Percentiles rank a stretch among this genome's conserved stretches.
These are phyloP conservation scores for Drosophila mauritiana DNA, from an alignment of 1,140 invertebrate species.

Conservation along the genomic window DNA sequence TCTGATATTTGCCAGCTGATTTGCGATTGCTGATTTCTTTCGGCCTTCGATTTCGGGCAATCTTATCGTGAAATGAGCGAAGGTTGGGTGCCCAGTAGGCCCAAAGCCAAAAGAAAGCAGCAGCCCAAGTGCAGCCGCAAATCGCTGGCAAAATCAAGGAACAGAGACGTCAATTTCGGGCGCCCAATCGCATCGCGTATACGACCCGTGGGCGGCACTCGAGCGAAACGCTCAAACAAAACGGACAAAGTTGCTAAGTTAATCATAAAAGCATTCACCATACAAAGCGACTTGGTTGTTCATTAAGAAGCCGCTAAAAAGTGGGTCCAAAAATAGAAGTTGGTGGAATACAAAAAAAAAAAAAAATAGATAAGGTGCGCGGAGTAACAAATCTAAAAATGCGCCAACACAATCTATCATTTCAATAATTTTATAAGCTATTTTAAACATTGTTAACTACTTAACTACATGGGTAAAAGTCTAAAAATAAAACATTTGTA, in stretches of 20 bases:
- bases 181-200: slow-evolving; percentile 60
- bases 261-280: slow-evolving; percentile 60
- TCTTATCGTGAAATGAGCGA: slow-evolving; percentile 49
- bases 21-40: slow-evolving; percentile 28
- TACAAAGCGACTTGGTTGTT: slow-evolving; percentile 42
- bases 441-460: background rate
- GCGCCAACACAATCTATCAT: background rate
- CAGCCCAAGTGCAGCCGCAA: slow-evolving; percentile 30
- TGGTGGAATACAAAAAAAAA: background rate
- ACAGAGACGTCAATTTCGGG: background rate
- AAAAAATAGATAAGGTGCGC: background rate
- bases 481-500: background rate
- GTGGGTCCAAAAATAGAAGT: slow-evolving; percentile 55
- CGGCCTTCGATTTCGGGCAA: slow-evolving; percentile 47
- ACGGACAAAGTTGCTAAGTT: slow-evolving; percentile 61
- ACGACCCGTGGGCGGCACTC: slow-evolving; percentile 55
- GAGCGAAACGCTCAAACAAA: slow-evolving; percentile 33
- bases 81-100: slow-evolving; percentile 1
- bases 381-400: background rate
- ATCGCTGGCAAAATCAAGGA: background rate
- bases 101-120: slow-evolving; percentile 1
- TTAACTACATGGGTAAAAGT: background rate
- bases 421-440: background rate
- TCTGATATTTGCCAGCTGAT: slow-evolving; percentile 39
- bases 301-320: slow-evolving; percentile 65